Evolutionary conservation across 2,113 vertebrate species (phyloP).

Genomic region (Artemisiospiza belli): DNA sequence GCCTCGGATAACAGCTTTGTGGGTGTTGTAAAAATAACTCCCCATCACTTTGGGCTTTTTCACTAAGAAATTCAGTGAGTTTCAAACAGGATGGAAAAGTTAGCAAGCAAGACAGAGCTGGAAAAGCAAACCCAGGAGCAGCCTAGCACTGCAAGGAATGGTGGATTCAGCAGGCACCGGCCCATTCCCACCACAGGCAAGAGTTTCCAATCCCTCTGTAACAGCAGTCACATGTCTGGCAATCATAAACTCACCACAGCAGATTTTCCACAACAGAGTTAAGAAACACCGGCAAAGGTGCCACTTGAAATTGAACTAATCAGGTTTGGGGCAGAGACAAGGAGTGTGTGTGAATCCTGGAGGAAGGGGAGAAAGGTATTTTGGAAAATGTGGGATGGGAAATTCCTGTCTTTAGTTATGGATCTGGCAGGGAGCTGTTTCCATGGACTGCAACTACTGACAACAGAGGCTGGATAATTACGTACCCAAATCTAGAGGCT

Average conservation of each 20-base stretch:
- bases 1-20: background rate
- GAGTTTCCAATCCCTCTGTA: background rate
- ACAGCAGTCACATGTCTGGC: background rate
- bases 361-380: background rate
- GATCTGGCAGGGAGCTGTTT: background rate
- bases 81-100: background rate
- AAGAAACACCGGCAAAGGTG: background rate
- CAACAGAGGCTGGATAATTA: background rate
- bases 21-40: background rate
- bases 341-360: background rate
- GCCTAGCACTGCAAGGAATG: too few relatives aligned
- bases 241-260: background rate
- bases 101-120: background rate
- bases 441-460: too few relatives aligned
- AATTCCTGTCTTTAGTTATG: background rate
- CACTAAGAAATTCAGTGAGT: rapidly evolving
- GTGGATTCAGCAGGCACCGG: background rate
- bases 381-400: background rate
- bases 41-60: rapidly evolving
- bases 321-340: background rate
- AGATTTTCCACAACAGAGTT: background rate
- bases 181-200: background rate
- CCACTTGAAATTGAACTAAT: background rate
- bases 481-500: background rate
- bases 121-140: background rate